Conservation (phyloP, 2,797 vertebrate genomes). For the Hapalemur alaotrensis region DNA sequence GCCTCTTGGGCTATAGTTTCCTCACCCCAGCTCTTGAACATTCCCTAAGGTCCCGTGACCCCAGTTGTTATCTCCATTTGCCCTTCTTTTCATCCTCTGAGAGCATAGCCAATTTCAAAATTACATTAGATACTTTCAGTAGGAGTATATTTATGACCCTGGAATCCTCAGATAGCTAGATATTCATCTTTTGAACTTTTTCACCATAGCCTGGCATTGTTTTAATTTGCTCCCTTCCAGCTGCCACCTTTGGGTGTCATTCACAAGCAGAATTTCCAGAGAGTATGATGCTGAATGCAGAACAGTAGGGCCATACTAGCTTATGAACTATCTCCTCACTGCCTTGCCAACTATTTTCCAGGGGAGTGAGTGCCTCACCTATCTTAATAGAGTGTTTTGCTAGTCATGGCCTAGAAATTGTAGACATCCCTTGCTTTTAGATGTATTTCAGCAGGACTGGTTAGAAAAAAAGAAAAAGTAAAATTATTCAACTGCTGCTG, state of each 20-base stretch:
- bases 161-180: neutral
- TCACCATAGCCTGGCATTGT: neutral
- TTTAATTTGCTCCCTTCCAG: neutral
- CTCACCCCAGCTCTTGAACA: neutral
- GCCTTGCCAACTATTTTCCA: neutral
- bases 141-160: neutral
- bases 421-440: neutral
- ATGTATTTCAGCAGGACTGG: neutral
- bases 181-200: conserved; percentile 14
- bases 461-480: conserved; percentile 32
- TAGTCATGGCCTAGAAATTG: neutral
- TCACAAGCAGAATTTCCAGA: conserved; percentile 22
- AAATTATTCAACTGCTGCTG: neutral
- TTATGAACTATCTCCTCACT: neutral
- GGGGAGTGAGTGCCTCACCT: neutral
- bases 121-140: neutral
- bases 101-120: conserved; percentile 14
- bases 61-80: neutral
- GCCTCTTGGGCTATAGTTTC: neutral
- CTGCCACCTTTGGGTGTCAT: neutral
- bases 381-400: neutral
- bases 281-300: neutral
- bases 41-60: neutral
- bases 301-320: neutral
- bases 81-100: neutral